A percentile compares a stretch with the other conserved stretches of the same genome.
Evolutionary conservation across 2,888 invertebrate genomes (phyloP).

Genomic region (Oligia strigilis): DNA sequence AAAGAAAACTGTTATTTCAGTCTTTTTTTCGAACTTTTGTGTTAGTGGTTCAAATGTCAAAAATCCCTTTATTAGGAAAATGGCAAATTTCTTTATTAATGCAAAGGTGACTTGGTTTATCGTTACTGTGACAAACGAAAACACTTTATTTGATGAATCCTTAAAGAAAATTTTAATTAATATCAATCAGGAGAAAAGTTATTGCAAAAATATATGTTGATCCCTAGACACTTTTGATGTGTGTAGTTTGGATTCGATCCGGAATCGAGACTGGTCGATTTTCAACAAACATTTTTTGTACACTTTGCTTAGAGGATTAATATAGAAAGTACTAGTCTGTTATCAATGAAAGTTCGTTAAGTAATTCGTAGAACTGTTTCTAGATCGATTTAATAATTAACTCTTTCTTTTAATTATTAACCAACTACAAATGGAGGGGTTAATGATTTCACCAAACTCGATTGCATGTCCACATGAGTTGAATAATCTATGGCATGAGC

Average conservation of each 20-base stretch:
- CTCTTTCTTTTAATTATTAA: slow-evolving; percentile 38
- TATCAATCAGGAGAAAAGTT: no score
- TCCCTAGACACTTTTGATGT: no score
- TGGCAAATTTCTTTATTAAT: no score
- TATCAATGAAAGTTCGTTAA: slow-evolving; percentile 75
- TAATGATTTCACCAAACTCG: slow-evolving; percentile 41
- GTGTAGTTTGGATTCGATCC: slow-evolving; percentile 70
- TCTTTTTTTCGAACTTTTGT: no score
- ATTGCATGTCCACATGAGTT: slow-evolving; percentile 40
- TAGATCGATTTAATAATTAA: slow-evolving; percentile 37
- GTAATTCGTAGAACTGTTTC: slow-evolving; percentile 61
- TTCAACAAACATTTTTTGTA: slow-evolving; percentile 76
- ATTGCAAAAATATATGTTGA: no score
- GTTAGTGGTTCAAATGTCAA: no score
- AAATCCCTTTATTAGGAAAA: no score
- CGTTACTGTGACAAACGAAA: no score
- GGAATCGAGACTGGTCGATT: slow-evolving; percentile 70
- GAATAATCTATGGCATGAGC: slow-evolving; percentile 44
- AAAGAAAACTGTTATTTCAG: no score
- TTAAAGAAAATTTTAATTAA: no score
- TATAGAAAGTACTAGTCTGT: slow-evolving; percentile 78
- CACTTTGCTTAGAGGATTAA: slow-evolving; percentile 69
- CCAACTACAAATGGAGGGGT: slow-evolving; percentile 19
- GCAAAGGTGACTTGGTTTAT: no score
- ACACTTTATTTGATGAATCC: no score